Conservation (phyloP, 2,797 vertebrate species). For the Anguilla anguilla region DNA sequence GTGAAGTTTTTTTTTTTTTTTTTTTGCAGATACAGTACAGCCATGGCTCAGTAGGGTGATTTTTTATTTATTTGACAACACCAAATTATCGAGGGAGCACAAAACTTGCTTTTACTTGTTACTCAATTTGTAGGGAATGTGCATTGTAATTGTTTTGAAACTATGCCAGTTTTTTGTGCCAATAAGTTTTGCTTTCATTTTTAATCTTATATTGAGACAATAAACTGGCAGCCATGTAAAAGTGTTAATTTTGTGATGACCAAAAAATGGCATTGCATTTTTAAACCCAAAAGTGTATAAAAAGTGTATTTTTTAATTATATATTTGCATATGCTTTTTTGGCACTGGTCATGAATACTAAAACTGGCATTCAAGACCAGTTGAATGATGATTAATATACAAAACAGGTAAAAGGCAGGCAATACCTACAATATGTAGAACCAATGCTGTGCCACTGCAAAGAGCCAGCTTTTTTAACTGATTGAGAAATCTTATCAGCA, state of each 20-base stretch:
- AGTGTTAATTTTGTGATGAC: background rate
- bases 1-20: background rate
- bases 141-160: background rate
- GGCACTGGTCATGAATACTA: background rate
- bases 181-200: background rate
- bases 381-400: background rate
- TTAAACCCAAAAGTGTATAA: no score
- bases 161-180: background rate
- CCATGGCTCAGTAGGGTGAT: background rate
- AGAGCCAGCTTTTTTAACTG: background rate
- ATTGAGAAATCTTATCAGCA: background rate
- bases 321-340: background rate
- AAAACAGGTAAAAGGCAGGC: background rate
- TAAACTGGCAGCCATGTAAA: background rate
- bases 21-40: background rate
- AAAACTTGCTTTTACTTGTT: constrained; percentile 9
- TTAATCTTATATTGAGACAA: background rate
- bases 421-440: background rate
- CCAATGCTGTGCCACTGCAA: background rate
- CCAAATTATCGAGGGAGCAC: background rate
- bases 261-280: no score
- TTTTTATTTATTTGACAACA: background rate
- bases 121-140: background rate
- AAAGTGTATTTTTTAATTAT: background rate
- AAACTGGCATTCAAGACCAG: background rate